A percentile compares a stretch with the other conserved stretches of the same genome.
These are phyloP conservation scores for Tyria jacobaeae DNA, from an alignment of 2,888 invertebrate species.

Conservation along the genomic window DNA sequence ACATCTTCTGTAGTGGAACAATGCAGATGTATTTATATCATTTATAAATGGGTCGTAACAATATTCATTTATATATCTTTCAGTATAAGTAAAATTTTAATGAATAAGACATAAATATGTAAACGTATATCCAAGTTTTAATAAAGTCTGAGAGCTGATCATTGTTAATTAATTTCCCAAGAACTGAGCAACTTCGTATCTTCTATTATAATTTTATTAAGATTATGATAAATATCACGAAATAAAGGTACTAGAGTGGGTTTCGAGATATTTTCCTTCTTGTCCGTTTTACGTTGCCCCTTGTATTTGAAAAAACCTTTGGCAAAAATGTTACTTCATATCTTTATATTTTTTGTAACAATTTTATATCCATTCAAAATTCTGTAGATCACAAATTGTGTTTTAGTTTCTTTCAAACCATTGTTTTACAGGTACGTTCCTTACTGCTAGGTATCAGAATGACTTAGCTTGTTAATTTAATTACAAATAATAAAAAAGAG, in stretches of 20 bases:
- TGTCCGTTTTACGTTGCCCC: background rate
- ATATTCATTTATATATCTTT: background rate
- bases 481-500: background rate
- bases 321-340: background rate
- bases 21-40: background rate
- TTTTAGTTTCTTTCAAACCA: background rate
- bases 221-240: constrained; percentile 19
- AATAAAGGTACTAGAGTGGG: constrained; percentile 10
- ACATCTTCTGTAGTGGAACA: too few species aligned
- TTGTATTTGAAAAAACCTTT: constrained; percentile 7
- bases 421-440: background rate
- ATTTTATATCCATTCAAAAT: background rate
- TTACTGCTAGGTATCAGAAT: background rate
- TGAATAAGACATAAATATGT: constrained; percentile 20
- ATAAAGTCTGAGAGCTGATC: constrained; percentile 31
- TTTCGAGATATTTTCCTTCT: constrained; percentile 1
- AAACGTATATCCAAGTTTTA: constrained; percentile 21
- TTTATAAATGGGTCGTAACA: constrained; percentile 4
- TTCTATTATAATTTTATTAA: constrained; percentile 40
- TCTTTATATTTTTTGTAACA: background rate
- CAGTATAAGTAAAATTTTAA: constrained; percentile 15
- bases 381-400: background rate
- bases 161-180: constrained; percentile 43
- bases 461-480: background rate
- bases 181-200: constrained; percentile 39